Base-by-base conservation (phyloP, 2,888 invertebrate species). In the Ophioninae sp. region DNA sequence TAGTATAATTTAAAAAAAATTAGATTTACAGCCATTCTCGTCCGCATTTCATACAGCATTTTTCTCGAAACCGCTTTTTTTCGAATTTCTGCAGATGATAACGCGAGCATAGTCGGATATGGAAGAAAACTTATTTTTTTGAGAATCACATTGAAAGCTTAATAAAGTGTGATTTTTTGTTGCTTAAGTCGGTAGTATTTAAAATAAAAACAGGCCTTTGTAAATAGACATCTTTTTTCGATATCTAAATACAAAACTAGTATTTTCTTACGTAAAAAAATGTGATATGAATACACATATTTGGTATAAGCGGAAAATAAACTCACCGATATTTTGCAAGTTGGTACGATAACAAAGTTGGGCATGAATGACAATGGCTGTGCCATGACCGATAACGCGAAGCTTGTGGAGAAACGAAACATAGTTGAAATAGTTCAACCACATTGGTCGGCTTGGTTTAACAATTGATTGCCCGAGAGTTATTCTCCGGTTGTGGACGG, bases 381-480 rank as follows among this genome's bases (percentile, higher is more conserved):
- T 58, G 73, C 20, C 72, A 68, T 71, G 44, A 20, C 30, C 65
- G 71, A 65, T 20, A 64, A 41, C 63, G 61, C 23, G 9, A 65
- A 8, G 22, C 30, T 65, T 59, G 51, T 22, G 39, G 64, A 69
- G 20, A 76, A 79, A 61, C 63, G 76, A 79, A 22, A 75, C 41
- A 76, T 83, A 83, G 79, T 83, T 79, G 72, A 76, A 76, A 83
- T 79, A 79, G 82, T 83, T 83, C 22, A 65, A 72, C 75, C 79
- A 83, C 72, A 76, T 72, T 72, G 79, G 79, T 82, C 65, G 76
- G 79, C 56, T 72, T 51, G 76, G 76, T 76, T 79, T 74, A 76
- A 83, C 82, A 83, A 83, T 83, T 76, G 79, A 83, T 83, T 83
- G 69, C 75, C 64, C 79, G 56, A 61, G 72, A 79, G 72, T 71